phyloP scores from a whole-genome alignment of 2,113 vertebrate genomes.

The Nestor notabilis region DNA sequence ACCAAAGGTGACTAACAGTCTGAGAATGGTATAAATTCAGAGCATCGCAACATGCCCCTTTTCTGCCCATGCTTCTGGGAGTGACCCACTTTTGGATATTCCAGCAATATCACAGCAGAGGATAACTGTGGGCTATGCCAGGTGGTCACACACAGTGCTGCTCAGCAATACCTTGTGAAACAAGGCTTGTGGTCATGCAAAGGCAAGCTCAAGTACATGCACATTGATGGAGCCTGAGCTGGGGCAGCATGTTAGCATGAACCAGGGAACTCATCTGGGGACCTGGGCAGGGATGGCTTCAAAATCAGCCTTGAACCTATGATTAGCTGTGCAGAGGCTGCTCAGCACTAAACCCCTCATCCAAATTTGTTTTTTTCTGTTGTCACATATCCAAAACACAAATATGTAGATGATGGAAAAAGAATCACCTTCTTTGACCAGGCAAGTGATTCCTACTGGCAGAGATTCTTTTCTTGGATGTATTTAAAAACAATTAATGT shows the following conservation, averaged over 20 bases:
- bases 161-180: not conserved
- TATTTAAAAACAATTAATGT: not conserved
- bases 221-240: too few species aligned
- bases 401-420: not conserved
- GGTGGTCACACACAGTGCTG: accelerated
- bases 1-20: not conserved
- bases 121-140: not conserved
- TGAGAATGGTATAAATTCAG: not conserved
- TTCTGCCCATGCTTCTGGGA: not conserved
- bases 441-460: not conserved
- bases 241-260: not conserved
- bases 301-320: not conserved
- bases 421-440: not conserved
- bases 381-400: not conserved
- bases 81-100: not conserved
- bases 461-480: not conserved
- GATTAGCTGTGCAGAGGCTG: accelerated
- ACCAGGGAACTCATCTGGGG: not conserved
- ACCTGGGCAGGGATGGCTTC: not conserved
- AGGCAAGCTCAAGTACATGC: not conserved
- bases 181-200: accelerated
- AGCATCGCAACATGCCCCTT: not conserved
- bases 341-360: not conserved
- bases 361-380: not conserved
- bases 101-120: not conserved